Evolutionary conservation across 2,113 vertebrate genomes (phyloP), one percentile per base, ranked within the genome.

Genomic region (Pavo muticus): DNA sequence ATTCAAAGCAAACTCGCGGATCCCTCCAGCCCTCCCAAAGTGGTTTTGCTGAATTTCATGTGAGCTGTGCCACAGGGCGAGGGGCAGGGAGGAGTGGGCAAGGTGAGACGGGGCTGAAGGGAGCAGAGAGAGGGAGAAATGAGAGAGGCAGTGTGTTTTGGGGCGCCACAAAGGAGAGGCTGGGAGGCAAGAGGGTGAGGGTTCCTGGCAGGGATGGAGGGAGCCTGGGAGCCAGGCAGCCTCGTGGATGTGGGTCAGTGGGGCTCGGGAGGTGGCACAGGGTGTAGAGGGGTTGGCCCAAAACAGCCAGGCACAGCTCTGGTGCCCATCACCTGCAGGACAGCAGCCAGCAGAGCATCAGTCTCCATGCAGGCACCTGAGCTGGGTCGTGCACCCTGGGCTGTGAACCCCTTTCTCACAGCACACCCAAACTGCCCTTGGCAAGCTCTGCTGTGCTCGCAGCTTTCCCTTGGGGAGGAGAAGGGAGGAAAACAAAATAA

Each of bases 1-100:
- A 78, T 84, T 94, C 80, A 68, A 93, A 94, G 92, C 56, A 90
- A 56, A 86, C 56, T 88, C 83, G 35, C 92, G 76, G 88, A 92
- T 96, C 65, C 56, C 47, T 73, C 35, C 96, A 95, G 56, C 75
- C 79, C 45, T 90, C 86, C 92, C 90, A 77, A 88, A 77, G 39
- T 56, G 14, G 65, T 32, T 74, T 86, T 77, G 79, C 39, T 74
- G 79, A 80, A 50, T n/a, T 74, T 21, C 54, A 17, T 5, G 7
- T 37, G 37, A 17, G 42, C 1, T n/a, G 20, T 40, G 39, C 25
- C 16, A 9, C 37, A 44, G 52, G 72, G 67, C 0, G 0, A 48
- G 21, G 67, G 30, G 44, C 57, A 75, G 12, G 50, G 32, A 84
- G 32, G 39, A 29, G 15, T 6, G 16, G 44, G 35, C 3, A 11